These are phyloP conservation scores for Trachythela sp. DNA, from an alignment of 64 coral and sea anemone species.

Conservation along the genomic window DNA sequence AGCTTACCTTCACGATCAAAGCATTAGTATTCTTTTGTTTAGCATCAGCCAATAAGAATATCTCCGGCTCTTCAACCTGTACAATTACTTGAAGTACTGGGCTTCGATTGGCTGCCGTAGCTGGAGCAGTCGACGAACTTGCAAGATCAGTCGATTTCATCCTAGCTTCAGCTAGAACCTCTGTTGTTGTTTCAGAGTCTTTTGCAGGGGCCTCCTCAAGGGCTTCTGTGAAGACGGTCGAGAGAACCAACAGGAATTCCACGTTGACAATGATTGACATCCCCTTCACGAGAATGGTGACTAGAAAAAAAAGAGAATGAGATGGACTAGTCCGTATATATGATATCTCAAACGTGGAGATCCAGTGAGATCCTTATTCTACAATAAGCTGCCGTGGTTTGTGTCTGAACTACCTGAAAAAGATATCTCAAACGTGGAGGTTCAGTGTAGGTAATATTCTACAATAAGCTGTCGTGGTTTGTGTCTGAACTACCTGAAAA, in stretches of 20 bases:
- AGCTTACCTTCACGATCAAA: constrained; percentile 78
- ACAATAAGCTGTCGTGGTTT: no score
- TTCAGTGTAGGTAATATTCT: no score
- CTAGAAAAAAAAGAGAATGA: constrained; percentile 29
- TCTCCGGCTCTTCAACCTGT: constrained; percentile 69
- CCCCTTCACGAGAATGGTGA: constrained; percentile 61
- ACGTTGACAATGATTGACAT: constrained; percentile 64
- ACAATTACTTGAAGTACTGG: constrained; percentile 56
- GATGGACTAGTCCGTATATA: background rate
- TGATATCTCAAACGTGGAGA: background rate
- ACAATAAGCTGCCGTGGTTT: background rate
- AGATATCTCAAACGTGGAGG: no score
- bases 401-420: no score
- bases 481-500: no score
- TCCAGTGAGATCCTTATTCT: no score
- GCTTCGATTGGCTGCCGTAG: constrained; percentile 46
- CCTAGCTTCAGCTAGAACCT: background rate
- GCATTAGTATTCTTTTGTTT: constrained; percentile 88
- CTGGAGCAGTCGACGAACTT: background rate
- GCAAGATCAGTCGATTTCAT: background rate
- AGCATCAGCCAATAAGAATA: constrained; percentile 84
- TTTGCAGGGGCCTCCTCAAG: constrained; percentile 40
- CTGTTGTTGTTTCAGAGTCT: background rate
- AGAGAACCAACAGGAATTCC: constrained; percentile 66
- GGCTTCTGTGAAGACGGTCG: constrained; percentile 71